A percentile compares a stretch with the other conserved stretches of the same genome.
Conservation (phyloP, 1,140 invertebrate genomes). For the Coelopa frigida region DNA sequence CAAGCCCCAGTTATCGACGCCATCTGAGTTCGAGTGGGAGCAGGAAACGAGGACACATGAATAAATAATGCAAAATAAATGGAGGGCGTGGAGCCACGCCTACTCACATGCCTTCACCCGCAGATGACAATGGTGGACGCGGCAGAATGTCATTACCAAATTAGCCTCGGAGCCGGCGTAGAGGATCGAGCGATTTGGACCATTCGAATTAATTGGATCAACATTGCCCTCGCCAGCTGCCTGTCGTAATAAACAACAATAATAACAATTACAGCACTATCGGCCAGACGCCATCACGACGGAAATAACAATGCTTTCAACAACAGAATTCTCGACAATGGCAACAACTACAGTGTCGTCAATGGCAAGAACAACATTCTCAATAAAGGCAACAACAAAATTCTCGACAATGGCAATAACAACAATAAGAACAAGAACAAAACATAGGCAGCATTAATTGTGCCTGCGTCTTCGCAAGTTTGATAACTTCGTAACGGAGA, state of each 20-base stretch:
- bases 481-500: too few relatives aligned
- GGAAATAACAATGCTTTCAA: too few relatives aligned
- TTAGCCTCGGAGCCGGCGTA: slow-evolving; percentile 35
- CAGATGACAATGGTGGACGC: slow-evolving; percentile 31
- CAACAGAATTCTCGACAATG: too few relatives aligned
- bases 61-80: not conserved
- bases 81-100: not conserved
- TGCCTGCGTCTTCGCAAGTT: too few relatives aligned
- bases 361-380: too few relatives aligned
- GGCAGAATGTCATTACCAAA: slow-evolving; percentile 34
- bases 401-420: too few relatives aligned
- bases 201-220: slow-evolving; percentile 28
- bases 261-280: too few relatives aligned
- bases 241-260: slow-evolving; percentile 19
- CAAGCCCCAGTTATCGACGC: slow-evolving; percentile 35
- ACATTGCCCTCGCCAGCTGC: slow-evolving; percentile 28
- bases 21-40: slow-evolving; percentile 22
- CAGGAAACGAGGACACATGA: not conserved
- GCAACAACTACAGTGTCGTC: too few relatives aligned
- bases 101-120: slow-evolving; percentile 33
- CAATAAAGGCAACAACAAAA: too few relatives aligned
- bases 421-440: too few relatives aligned
- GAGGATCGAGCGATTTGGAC: slow-evolving; percentile 19
- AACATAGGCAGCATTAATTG: too few relatives aligned
- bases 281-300: too few relatives aligned